A percentile compares a stretch with the other conserved stretches of the same genome.
Conservation (phyloP, 2,797 vertebrate species). For the Margarornis squamiger region DNA sequence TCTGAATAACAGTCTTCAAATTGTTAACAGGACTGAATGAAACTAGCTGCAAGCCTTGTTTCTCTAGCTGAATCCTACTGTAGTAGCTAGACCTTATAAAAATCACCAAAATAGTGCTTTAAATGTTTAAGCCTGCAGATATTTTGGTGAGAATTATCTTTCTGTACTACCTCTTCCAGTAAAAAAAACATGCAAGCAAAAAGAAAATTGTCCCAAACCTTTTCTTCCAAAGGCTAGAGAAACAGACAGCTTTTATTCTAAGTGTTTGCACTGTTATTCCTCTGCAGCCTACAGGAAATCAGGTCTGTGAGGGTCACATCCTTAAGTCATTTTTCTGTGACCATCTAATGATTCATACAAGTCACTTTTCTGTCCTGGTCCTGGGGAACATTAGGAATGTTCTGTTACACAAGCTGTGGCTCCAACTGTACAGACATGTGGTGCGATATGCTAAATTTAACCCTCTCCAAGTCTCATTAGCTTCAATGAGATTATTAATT, state of each 20-base stretch:
- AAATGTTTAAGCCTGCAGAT: background rate
- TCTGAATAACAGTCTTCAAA: background rate
- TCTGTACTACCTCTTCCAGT: background rate
- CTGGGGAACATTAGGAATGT: background rate
- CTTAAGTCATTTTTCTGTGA: conserved; percentile 44
- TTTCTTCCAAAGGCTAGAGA: background rate
- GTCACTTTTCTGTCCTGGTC: background rate
- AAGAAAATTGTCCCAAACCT: background rate
- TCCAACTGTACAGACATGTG: background rate
- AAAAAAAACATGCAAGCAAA: background rate
- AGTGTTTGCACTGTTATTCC: background rate
- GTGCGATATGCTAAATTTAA: conserved; percentile 30
- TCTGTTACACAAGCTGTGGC: background rate
- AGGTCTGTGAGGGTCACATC: conserved; percentile 54
- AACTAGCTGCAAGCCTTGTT: background rate
- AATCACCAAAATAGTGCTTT: background rate
- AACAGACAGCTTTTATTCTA: conserved; percentile 47
- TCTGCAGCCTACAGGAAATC: conserved; percentile 46
- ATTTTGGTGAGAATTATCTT: background rate
- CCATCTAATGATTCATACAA: conserved; percentile 9
- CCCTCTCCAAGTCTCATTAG: background rate
- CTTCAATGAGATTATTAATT: conserved; percentile 27
- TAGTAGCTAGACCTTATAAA: background rate
- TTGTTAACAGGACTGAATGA: background rate
- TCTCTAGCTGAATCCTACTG: background rate